Conservation (phyloP, 2,113 vertebrate species). For the Genyomyrus donnyi region DNA sequence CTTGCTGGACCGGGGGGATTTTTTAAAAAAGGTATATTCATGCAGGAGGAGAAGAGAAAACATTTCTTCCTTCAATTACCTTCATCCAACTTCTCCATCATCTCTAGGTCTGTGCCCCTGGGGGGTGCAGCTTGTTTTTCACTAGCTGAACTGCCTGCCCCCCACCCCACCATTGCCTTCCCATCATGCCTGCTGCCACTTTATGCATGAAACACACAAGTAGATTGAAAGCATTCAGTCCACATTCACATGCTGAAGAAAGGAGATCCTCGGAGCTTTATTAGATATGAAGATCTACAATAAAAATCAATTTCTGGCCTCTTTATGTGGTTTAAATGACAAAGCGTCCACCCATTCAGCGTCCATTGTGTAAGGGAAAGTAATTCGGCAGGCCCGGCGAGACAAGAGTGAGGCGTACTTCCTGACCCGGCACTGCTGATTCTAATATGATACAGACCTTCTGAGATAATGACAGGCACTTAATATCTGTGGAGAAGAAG, state of each 20-base stretch:
- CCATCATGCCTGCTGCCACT: constrained; percentile 79
- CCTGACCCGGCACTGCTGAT: constrained; percentile 92
- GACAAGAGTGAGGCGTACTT: constrained; percentile 84
- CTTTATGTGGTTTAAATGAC: constrained; percentile 99
- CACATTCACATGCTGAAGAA: constrained; percentile 98
- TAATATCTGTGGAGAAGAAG: constrained; percentile 82
- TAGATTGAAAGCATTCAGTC: constrained; percentile 99
- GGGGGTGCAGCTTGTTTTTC: constrained; percentile 68
- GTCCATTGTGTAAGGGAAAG: constrained; percentile 94
- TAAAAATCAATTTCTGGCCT: constrained; percentile 99
- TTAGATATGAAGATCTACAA: constrained; percentile 99
- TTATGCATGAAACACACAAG: constrained; percentile 99
- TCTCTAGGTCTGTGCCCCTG: constrained; percentile 52
- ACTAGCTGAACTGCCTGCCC: constrained; percentile 71
- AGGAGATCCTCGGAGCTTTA: constrained; percentile 99
- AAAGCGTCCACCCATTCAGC: constrained; percentile 97
- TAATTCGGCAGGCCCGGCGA: constrained; percentile 89
- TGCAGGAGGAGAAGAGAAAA: constrained; percentile 39
- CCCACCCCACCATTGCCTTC: constrained; percentile 62
- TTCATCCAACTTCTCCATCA: constrained; percentile 52
- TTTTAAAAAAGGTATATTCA: constrained; percentile 5
- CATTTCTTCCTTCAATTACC: constrained; percentile 67
- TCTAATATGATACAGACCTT: constrained; percentile 99
- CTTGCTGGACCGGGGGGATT: constrained; percentile 14
- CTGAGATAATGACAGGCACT: constrained; percentile 97